A percentile compares a stretch with the other conserved stretches of the same genome.
These are phyloP conservation scores for Otus sunia DNA, from an alignment of 2,113 vertebrate species.

Conservation along the genomic window DNA sequence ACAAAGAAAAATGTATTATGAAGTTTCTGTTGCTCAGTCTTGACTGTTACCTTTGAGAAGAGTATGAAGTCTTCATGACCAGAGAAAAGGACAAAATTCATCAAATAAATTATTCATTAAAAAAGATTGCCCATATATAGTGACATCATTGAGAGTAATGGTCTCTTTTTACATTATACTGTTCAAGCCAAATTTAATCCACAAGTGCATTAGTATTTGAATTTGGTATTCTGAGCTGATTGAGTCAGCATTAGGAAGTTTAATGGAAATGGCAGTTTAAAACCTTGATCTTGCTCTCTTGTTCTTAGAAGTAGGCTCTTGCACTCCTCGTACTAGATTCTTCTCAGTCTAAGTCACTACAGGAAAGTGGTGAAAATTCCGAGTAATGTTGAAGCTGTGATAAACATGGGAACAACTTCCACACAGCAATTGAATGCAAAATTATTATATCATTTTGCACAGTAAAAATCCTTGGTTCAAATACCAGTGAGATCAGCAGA, in stretches of 20 bases:
- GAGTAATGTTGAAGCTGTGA: neutral
- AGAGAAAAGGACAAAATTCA: neutral
- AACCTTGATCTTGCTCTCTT: neutral
- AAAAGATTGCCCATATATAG: neutral
- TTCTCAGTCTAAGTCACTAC: neutral
- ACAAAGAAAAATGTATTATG: neutral
- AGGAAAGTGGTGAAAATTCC: neutral
- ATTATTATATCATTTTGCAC: neutral
- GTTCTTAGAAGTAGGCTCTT: neutral
- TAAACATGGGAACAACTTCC: neutral
- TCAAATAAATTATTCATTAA: constrained; percentile 11
- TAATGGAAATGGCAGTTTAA: neutral
- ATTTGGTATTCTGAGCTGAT: constrained; percentile 7
- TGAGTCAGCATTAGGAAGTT: neutral
- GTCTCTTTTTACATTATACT: neutral
- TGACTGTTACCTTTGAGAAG: neutral
- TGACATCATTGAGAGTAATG: neutral
- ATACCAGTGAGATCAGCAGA: neutral
- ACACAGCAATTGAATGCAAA: neutral
- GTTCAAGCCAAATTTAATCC: neutral
- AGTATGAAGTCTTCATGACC: neutral
- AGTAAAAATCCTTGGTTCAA: neutral
- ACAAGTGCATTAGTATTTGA: constrained; percentile 10
- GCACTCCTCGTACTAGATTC: neutral
- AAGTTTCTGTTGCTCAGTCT: neutral